Evolutionary conservation across 2,888 invertebrate species (phyloP).

Genomic region (Morpho achilles): DNA sequence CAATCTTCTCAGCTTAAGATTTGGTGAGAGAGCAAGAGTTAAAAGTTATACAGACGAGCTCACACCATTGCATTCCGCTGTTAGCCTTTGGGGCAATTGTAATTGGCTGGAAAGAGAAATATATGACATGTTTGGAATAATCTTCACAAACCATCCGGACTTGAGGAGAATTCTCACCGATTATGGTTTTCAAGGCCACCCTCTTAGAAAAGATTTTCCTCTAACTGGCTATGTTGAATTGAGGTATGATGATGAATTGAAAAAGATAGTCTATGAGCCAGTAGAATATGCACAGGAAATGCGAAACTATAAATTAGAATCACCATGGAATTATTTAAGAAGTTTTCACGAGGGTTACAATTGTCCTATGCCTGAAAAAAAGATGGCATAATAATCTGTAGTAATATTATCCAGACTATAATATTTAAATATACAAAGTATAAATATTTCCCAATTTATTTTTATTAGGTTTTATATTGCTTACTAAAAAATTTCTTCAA

Average conservation of each 20-base stretch:
- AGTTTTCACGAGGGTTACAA: constrained; percentile 60
- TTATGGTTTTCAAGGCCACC: constrained; percentile 68
- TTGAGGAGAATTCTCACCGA: constrained; percentile 64
- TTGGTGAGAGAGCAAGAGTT: constrained; percentile 43
- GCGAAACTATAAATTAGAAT: constrained; percentile 47
- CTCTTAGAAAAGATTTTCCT: constrained; percentile 67
- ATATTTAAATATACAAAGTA: too few species aligned
- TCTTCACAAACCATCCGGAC: constrained; percentile 66
- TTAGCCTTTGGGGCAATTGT: constrained; percentile 44
- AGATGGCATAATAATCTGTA: constrained; percentile 1
- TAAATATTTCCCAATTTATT: too few species aligned
- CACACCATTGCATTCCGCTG: constrained; percentile 57
- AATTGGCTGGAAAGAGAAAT: constrained; percentile 60
- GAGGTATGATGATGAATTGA: constrained; percentile 66
- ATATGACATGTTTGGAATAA: constrained; percentile 65
- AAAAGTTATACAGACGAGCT: constrained; percentile 69
- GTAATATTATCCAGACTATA: too few species aligned
- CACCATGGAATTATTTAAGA: constrained; percentile 61
- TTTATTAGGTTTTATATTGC: too few species aligned
- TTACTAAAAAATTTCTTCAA: too few species aligned
- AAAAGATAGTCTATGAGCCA: constrained; percentile 67
- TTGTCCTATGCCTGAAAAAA: constrained; percentile 28
- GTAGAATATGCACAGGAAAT: constrained; percentile 61
- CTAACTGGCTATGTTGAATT: constrained; percentile 62
- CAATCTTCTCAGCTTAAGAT: constrained; percentile 52